A percentile compares a stretch with the other conserved stretches of the same genome.
phyloP scores from a whole-genome alignment of 2,888 invertebrate species.

The Agrilus cyanescens region DNA sequence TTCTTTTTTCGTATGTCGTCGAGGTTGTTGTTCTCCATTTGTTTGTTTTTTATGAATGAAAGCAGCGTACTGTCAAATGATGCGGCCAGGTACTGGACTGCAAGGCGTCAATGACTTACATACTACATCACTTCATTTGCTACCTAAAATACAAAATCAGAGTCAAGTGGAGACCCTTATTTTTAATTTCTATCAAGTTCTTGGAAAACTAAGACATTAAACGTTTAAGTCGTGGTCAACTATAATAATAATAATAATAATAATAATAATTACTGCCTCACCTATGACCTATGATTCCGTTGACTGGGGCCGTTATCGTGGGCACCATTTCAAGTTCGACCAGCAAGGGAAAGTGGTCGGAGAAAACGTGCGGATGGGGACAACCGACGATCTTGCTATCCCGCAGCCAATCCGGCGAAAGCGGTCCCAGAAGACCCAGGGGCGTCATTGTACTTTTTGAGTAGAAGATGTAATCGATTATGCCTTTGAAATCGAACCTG shows the following conservation, averaged over 20 bases:
- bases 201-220: background rate
- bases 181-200: background rate
- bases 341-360: conserved; percentile 87
- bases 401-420: conserved; percentile 85
- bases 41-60: conserved; percentile 16
- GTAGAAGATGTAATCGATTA: conserved; percentile 99
- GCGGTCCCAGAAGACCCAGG: conserved; percentile 85
- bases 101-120: conserved; percentile 37
- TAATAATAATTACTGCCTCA: conserved; percentile 31
- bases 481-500: conserved; percentile 98
- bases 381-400: conserved; percentile 97
- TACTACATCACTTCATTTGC: conserved; percentile 30
- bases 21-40: conserved; percentile 11
- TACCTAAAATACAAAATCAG: conserved; percentile 24
- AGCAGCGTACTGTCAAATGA: conserved; percentile 23
- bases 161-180: background rate
- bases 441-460: conserved; percentile 93
- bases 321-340: conserved; percentile 86
- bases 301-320: conserved; percentile 56
- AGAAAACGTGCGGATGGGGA: conserved; percentile 95
- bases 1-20: background rate
- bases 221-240: too few species aligned
- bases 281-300: conserved; percentile 76
- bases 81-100: conserved; percentile 34
- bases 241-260: background rate